Conservation (phyloP, 2,888 invertebrate species). For the Cyclophora punctaria region DNA sequence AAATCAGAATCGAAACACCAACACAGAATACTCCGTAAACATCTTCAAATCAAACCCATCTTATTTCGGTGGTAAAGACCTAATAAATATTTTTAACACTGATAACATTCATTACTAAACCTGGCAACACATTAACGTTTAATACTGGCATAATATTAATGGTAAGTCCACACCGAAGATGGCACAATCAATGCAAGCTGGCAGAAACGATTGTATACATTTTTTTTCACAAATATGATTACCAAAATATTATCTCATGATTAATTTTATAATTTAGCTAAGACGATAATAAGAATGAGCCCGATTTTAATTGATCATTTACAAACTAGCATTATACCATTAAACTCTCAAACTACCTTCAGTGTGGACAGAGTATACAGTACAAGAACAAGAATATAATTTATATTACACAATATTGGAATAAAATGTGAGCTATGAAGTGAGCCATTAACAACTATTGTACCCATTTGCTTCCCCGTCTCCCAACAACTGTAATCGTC, state of each 20-base stretch:
- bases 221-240: too few relatives aligned
- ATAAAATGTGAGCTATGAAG: slow-evolving; percentile 37
- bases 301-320: too few relatives aligned
- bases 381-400: slow-evolving; percentile 44
- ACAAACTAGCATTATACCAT: neutral
- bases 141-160: slow-evolving; percentile 50
- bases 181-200: slow-evolving; percentile 8
- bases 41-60: too few relatives aligned
- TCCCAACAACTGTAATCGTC: slow-evolving; percentile 62
- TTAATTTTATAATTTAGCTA: neutral
- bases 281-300: too few relatives aligned
- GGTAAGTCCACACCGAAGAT: slow-evolving; percentile 16
- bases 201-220: slow-evolving; percentile 11
- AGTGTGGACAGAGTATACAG: slow-evolving; percentile 19
- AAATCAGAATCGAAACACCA: neutral
- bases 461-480: slow-evolving; percentile 65
- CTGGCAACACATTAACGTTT: slow-evolving; percentile 43
- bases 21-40: too few relatives aligned
- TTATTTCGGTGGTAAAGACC: too few relatives aligned
- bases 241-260: neutral
- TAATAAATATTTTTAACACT: slow-evolving; percentile 40
- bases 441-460: slow-evolving; percentile 29
- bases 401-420: slow-evolving; percentile 34
- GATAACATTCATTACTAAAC: slow-evolving; percentile 21
- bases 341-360: neutral